Conservation (phyloP, 2,888 invertebrate species). For the Campoletis raptor region DNA sequence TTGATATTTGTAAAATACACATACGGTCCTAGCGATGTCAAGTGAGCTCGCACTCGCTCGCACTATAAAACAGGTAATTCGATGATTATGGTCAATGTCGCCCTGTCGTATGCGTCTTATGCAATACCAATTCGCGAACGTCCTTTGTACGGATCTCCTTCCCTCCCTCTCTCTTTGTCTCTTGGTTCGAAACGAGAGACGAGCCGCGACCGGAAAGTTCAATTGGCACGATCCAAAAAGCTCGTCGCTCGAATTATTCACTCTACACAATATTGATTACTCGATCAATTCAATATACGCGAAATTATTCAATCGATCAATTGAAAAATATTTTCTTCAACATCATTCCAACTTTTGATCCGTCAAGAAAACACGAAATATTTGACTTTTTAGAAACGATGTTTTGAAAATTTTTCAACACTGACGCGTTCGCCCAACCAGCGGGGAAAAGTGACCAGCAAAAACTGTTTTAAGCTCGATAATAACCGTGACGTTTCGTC, state of each 20-base stretch:
- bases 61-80: slow-evolving; percentile 70
- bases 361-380: background rate
- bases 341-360: background rate
- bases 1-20: background rate
- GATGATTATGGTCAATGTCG: slow-evolving; percentile 75
- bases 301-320: background rate
- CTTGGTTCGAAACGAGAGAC: slow-evolving; percentile 23
- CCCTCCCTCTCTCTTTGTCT: background rate
- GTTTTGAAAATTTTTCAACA: background rate
- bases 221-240: slow-evolving; percentile 23
- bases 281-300: background rate
- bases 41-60: slow-evolving; percentile 32
- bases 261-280: background rate
- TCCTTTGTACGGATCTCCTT: slow-evolving; percentile 43
- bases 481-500: background rate
- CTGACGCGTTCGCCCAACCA: background rate
- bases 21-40: slow-evolving; percentile 31
- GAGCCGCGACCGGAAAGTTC: slow-evolving; percentile 55
- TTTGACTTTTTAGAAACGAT: background rate
- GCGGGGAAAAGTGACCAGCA: background rate
- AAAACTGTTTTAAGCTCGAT: background rate
- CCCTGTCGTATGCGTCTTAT: slow-evolving; percentile 52
- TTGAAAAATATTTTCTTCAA: background rate
- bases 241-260: background rate
- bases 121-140: slow-evolving; percentile 49